Evolutionary conservation across 2,797 vertebrate species (phyloP), one percentile per base, ranked within the genome.

Genomic region (Eulemur mongoz): DNA sequence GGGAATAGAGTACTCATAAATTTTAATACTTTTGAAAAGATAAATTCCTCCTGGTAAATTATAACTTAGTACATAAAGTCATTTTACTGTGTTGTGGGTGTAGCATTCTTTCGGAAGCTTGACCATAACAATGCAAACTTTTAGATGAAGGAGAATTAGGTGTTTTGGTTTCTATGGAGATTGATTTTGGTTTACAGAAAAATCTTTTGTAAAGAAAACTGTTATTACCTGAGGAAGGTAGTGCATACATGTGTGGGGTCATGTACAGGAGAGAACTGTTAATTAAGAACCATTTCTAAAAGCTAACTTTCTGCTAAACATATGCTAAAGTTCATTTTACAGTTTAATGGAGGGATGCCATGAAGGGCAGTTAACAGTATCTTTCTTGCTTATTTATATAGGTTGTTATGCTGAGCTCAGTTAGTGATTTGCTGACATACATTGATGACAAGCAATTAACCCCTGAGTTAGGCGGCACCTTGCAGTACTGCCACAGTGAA

Each of bases 381-480:
- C 94, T 96, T 95, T 96, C 80, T 97, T 91, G 83, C 85, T 97
- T 97, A 95, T 97, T 91, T 94, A 97, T 95, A 96, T 97, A 99
- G 99, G 99, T 99, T 98, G 99, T 99, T 97, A 99, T 99, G 99
- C 99, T 99, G 98, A 99, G 99, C 98, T 99, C 99, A 0, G 99
- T 99, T 97, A 99, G 99, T 10, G 99, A 99, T 98, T 98, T 99
- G 95, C 99, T 99, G 98, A 99, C 97, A 2, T 99, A 99, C 98
- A 99, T 99, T n/a, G 99, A 99, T 80, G 99, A 99, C 97, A 99
- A 99, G 97, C 99, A 99, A 85, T 98, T 99, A 96, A 99, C 99
- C 35, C 99, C 99, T 0, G 99, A 99, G 98, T 99, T 99, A 35
- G 99, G 99, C 97, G 99, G 99, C 97, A 99, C 99, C 57, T 98